Evolutionary conservation across 2,888 invertebrate species (phyloP).

Genomic region (Nomada hirtipes): DNA sequence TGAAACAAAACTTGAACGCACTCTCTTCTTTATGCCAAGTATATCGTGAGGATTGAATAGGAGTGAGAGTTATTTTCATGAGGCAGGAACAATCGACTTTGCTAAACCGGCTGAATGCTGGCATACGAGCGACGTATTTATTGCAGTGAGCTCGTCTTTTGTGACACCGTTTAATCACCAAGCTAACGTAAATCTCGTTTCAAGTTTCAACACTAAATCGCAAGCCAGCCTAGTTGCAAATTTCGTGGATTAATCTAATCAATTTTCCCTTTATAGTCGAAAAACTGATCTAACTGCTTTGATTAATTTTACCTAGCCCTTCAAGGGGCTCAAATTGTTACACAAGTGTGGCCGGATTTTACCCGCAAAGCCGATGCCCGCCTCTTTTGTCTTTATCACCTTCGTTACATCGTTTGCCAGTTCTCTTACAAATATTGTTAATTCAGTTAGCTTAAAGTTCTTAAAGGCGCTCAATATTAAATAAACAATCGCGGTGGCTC

Average conservation of each 20-base stretch:
- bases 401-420: too few species aligned
- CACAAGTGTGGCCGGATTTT: too few species aligned
- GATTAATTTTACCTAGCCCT: too few species aligned
- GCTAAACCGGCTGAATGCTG: slow-evolving; percentile 19
- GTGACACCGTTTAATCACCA: not conserved
- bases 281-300: too few species aligned
- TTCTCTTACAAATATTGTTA: too few species aligned
- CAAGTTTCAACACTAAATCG: not conserved
- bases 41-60: slow-evolving; percentile 4
- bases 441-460: too few species aligned
- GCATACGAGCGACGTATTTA: not conserved
- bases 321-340: too few species aligned
- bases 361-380: too few species aligned
- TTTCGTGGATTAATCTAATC: not conserved
- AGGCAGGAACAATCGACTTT: slow-evolving; percentile 38
- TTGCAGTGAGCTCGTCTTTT: slow-evolving; percentile 2
- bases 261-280: too few species aligned
- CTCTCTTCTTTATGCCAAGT: not conserved
- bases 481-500: too few species aligned
- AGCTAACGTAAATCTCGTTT: slow-evolving; percentile 5
- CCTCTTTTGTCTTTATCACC: too few species aligned
- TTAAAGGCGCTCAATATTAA: too few species aligned
- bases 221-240: not conserved
- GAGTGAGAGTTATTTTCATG: slow-evolving; percentile 3
- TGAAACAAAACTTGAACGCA: slow-evolving; percentile 13